Percentiles rank a stretch among this genome's conserved stretches.
These are phyloP conservation scores for Cryptus viduatorius DNA, from an alignment of 2,888 invertebrate species.

Conservation along the genomic window DNA sequence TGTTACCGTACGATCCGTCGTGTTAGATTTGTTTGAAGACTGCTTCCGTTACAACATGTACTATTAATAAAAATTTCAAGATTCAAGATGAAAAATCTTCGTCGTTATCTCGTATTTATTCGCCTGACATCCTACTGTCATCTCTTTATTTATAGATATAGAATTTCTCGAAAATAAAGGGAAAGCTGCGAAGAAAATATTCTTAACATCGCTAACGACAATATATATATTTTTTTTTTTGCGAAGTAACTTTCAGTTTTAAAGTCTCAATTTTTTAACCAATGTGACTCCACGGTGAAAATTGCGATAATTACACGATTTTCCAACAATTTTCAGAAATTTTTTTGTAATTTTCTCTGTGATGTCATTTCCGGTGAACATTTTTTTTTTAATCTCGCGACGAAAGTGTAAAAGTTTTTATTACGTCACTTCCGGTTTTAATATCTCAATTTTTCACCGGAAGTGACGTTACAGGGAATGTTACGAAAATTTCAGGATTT, in stretches of 20 bases:
- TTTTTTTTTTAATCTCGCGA: too few relatives aligned
- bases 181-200: not conserved
- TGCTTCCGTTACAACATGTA: constrained; percentile 83
- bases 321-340: too few relatives aligned
- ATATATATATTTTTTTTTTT: too few relatives aligned
- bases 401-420: not conserved
- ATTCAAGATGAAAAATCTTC: constrained; percentile 64
- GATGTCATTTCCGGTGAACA: not conserved
- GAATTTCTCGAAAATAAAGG: not conserved
- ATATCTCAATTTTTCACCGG: not conserved
- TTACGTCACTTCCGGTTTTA: not conserved
- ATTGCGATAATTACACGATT: too few relatives aligned
- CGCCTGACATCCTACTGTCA: not conserved
- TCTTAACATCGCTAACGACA: too few relatives aligned
- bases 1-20: constrained; percentile 77
- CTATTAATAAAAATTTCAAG: constrained; percentile 77
- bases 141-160: not conserved
- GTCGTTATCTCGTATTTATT: constrained; percentile 6
- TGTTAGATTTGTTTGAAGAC: constrained; percentile 82
- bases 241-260: not conserved
- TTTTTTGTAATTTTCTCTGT: too few relatives aligned
- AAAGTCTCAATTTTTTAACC: not conserved
- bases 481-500: not conserved
- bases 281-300: too few relatives aligned
- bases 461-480: not conserved